Conservation (phyloP, 1,140 invertebrate genomes). For the Adoxophyes honmai region DNA sequence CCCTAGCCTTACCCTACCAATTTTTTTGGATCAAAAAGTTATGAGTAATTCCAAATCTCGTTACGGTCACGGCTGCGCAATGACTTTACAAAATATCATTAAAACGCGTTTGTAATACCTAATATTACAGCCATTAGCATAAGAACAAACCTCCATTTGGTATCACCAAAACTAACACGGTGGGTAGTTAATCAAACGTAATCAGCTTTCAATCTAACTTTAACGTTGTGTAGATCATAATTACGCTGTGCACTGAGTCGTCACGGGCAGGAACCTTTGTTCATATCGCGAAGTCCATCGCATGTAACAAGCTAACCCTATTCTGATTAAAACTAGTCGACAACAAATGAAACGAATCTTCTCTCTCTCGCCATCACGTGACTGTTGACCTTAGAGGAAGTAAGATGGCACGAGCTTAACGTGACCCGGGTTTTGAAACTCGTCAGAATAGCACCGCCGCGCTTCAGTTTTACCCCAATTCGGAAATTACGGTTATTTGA, state of each 20-base stretch:
- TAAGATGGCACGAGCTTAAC: neutral
- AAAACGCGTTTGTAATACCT: neutral
- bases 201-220: conserved; percentile 41
- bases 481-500: neutral
- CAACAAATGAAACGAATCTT: neutral
- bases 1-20: too few species aligned
- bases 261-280: conserved; percentile 55
- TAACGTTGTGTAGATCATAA: conserved; percentile 51
- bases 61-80: neutral
- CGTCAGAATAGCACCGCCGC: neutral
- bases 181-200: conserved; percentile 38
- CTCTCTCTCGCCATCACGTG: neutral
- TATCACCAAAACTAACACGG: conserved; percentile 31
- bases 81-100: neutral
- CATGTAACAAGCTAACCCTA: conserved; percentile 28
- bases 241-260: conserved; percentile 47
- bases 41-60: too few species aligned
- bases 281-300: conserved; percentile 51
- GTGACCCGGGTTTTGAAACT: neutral
- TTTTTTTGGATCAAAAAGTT: too few species aligned
- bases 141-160: conserved; percentile 22
- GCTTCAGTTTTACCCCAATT: neutral
- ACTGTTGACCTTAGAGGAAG: neutral
- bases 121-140: conserved; percentile 26
- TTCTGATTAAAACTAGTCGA: conserved; percentile 10